Percentiles rank a stretch among this genome's conserved stretches.
phyloP scores from a whole-genome alignment of 2,797 vertebrate genomes.

The Falco concolor region DNA sequence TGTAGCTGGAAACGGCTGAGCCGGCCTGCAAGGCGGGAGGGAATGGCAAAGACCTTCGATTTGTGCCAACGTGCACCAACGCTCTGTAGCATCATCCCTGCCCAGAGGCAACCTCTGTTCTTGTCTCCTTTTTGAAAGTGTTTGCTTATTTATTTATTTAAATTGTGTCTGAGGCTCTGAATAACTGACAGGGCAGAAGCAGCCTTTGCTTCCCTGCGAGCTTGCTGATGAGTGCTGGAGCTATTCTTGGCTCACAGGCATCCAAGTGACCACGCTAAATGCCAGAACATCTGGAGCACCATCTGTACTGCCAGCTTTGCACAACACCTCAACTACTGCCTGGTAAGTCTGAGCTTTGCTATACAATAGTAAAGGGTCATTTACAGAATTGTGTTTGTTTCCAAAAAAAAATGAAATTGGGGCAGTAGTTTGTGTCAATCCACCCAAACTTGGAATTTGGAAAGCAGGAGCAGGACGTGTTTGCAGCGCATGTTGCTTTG shows the following conservation, averaged over 20 bases:
- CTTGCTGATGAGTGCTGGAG: background rate
- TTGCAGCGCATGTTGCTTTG: background rate
- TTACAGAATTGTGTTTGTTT: background rate
- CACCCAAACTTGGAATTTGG: background rate
- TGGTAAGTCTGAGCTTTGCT: background rate
- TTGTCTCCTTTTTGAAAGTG: background rate
- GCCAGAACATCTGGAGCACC: background rate
- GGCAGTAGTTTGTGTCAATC: background rate
- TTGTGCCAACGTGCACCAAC: rapidly evolving
- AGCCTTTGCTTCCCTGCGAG: background rate
- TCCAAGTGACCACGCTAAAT: background rate
- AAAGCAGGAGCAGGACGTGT: background rate
- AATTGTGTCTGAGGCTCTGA: background rate
- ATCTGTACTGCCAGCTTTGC: background rate
- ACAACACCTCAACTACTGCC: background rate
- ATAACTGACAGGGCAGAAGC: background rate
- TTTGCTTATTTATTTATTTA: background rate
- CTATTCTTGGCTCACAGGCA: background rate
- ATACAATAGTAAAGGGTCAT: background rate
- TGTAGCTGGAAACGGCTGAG: rapidly evolving
- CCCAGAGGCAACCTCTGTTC: background rate
- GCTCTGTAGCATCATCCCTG: background rate
- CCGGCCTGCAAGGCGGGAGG: background rate
- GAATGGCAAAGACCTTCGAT: background rate
- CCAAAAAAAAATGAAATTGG: background rate